Evolutionary conservation across 1,140 invertebrate species (phyloP), one percentile per base, ranked within the genome.

Genomic region (Globodera ellingtonae): DNA sequence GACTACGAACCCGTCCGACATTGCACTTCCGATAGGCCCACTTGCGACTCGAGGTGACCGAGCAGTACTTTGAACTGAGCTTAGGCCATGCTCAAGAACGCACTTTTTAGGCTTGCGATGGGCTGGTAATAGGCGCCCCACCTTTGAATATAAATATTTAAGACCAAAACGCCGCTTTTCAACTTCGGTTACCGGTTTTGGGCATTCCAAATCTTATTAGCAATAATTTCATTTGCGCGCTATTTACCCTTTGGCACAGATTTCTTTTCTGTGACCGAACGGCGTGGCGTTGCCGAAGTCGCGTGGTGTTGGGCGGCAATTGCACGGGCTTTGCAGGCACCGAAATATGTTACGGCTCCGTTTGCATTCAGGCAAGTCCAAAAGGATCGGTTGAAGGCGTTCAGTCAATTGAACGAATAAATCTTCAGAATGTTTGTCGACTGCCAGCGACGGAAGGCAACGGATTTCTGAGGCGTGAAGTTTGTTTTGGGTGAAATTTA

Each of bases 291-390:
- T 89, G 87, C 75, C 73, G 85, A 70, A 82, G 82, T 52, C 80
- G 82, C 59, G 81, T 88, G n/a, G 67, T 78, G 67, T 74, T 88
- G 15, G 87, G 87, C 21, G 87, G 87, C 18, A 89, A 89, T 75
- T 89, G 87, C 65, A 89, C 87, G 10, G 87, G 87, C 5, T 89
- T 85, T 81, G 85, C 81, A 35, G 82, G 79, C 46, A 84, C 81
- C 46, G 84, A 82, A 48, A 89, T 89, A 21, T 89, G 87, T 65
- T 87, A 87, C 70, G 84, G 89, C 44, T 87, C 85, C 6, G 69
- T 86, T 13, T 88, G 87, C 74, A 84, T 86, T 48, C 84, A 84
- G 76, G 86, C 85, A 62, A 52, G 50, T 46, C 10, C 56, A 62
- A 59, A 24, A 46, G 35, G 18, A 35, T n/a, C 10, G 8, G 47